Evolutionary conservation across 2,113 vertebrate species (phyloP).

Genomic region (Speoplatyrhinus poulsoni): DNA sequence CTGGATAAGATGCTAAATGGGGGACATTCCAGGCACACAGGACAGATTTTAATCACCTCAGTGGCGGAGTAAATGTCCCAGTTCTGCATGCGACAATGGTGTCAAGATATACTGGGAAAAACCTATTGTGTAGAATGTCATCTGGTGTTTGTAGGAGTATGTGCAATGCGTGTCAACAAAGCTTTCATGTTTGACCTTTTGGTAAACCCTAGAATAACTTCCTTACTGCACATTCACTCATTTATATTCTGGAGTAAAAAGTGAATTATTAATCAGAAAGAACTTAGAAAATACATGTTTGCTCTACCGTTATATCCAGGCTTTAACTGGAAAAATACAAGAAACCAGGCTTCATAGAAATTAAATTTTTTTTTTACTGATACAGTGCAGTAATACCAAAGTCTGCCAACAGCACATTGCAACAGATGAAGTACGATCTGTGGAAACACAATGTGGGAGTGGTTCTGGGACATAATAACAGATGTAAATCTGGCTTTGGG

Average conservation of each 20-base stretch:
- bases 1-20: not conserved
- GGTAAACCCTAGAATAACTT: too few relatives aligned
- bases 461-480: not conserved
- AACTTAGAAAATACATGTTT: constrained; percentile 12
- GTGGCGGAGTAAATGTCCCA: too few relatives aligned
- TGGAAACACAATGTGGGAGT: constrained; percentile 1
- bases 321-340: not conserved
- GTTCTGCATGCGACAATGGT: not conserved
- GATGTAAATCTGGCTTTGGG: not conserved
- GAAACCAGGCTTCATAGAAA: not conserved
- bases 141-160: too few relatives aligned
- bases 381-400: not conserved
- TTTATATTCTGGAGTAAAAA: too few relatives aligned
- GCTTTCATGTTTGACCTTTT: too few relatives aligned
- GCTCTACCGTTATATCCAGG: constrained; percentile 7
- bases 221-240: too few relatives aligned
- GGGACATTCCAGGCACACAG: not conserved
- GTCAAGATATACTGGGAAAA: too few relatives aligned
- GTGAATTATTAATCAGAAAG: too few relatives aligned
- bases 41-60: not conserved
- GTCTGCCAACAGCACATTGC: constrained; percentile 15
- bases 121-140: too few relatives aligned
- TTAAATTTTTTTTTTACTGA: not conserved
- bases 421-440: constrained; percentile 14
- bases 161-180: too few relatives aligned